phyloP scores from a whole-genome alignment of 2,113 vertebrate genomes.

The Paradoxurus hermaphroditus region DNA sequence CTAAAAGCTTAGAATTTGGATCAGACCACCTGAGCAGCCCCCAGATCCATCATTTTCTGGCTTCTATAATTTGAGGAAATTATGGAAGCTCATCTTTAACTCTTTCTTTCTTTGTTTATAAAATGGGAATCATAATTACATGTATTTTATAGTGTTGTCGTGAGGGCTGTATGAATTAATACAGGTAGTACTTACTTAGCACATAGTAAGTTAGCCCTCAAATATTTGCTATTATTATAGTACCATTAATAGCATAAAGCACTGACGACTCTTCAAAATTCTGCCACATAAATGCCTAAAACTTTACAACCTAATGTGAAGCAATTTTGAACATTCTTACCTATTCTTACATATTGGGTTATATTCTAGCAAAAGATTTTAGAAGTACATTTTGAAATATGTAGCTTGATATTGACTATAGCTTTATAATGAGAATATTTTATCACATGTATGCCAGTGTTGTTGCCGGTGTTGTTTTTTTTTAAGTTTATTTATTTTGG shows the following conservation, averaged over 20 bases:
- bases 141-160: neutral
- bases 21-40: neutral
- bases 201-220: neutral
- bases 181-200: neutral
- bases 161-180: neutral
- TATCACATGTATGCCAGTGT: neutral
- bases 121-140: neutral
- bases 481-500: neutral
- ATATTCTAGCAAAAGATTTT: neutral
- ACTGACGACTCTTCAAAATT: slow-evolving; percentile 19
- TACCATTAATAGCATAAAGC: neutral
- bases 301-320: neutral
- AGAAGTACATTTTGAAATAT: neutral
- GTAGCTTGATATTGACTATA: neutral
- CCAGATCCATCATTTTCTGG: neutral
- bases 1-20: neutral
- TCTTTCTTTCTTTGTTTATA: neutral
- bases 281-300: neutral
- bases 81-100: neutral
- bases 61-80: neutral
- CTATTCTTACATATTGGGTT: neutral
- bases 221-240: slow-evolving; percentile 41
- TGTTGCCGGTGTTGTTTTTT: neutral
- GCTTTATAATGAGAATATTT: neutral
- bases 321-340: neutral